Evolutionary conservation across 2,113 vertebrate species (phyloP), one percentile per base, ranked within the genome.

Genomic region (Emberiza fucata): DNA sequence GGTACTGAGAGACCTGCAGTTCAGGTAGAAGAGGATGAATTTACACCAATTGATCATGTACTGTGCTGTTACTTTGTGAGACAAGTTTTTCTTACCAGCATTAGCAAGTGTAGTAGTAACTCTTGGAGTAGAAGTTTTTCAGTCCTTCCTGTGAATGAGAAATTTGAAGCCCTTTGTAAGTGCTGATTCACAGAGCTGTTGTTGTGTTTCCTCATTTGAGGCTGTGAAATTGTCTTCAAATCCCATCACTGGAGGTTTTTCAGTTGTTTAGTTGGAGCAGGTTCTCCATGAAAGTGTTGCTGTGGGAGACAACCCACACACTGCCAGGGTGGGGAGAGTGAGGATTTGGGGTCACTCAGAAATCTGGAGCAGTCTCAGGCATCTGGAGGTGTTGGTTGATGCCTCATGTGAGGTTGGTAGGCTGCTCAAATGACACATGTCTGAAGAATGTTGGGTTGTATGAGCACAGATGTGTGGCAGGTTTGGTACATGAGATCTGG

Each of bases 381-480:
- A 27, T 59, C 81, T 5, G 8, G 84, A 83, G 93, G 72, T 29
- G 93, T 68, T 65, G 92, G 86, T 81, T 4, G 8, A 12, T 47
- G 85, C 12, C 8, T 92, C 80, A 11, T 27, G 64, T 40, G 61
- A 42, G 68, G 53, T 25, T 97, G 96, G 92, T 76, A n/a, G 76
- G 51, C 42, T 75, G 69, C 72, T 90, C 4, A 8, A 12, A 64
- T 96, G 95, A 96, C 73, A 15, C 85, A 65, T 10, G 57, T n/a
- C 90, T 92, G 79, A 82, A 57, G 93, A 96, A 90, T 92, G 91
- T 61, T 93, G 68, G 22, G 22, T 48, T 54, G 16, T 92, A 50
- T 48, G 80, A 81, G 14, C 61, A 37, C 88, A 65, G 71, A 77
- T 54, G n/a, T 61, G 54, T 47, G 85, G 44, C 8, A 8, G 47